Conservation (phyloP, 2,888 invertebrate genomes). For the Litoditis marina region DNA sequence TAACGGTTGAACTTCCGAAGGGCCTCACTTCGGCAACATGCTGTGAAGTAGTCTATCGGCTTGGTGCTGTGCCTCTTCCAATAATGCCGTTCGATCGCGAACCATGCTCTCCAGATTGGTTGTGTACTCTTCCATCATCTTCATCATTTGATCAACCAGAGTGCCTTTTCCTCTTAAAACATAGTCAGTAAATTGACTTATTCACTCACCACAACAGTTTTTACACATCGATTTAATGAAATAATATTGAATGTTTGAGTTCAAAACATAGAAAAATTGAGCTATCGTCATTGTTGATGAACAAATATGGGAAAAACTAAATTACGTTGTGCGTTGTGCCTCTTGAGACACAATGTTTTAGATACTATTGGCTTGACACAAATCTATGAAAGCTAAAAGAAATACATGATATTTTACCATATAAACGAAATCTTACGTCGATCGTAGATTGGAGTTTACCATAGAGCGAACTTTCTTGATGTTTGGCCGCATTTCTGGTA, state of each 20-base stretch:
- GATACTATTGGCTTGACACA: too few species aligned
- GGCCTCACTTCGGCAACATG: conserved; percentile 56
- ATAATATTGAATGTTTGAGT: too few species aligned
- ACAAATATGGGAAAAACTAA: too few species aligned
- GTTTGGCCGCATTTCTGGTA: conserved; percentile 56
- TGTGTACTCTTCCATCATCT: conserved; percentile 60
- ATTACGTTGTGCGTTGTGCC: too few species aligned
- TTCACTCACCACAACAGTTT: too few species aligned
- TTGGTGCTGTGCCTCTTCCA: conserved; percentile 61
- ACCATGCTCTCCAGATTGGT: conserved; percentile 58
- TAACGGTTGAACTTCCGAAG: too few species aligned
- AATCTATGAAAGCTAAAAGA: too few species aligned
- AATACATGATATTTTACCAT: too few species aligned
- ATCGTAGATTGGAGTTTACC: conserved; percentile 55
- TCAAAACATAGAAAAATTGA: too few species aligned
- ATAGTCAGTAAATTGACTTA: background rate
- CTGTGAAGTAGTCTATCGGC: conserved; percentile 59
- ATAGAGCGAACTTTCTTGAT: conserved; percentile 58
- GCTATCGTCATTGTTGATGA: too few species aligned
- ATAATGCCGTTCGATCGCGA: conserved; percentile 53
- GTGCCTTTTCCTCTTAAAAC: conserved; percentile 53
- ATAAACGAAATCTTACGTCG: conserved; percentile 37
- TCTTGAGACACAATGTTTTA: too few species aligned
- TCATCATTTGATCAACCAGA: conserved; percentile 61
- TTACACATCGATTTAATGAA: too few species aligned